These are phyloP conservation scores for Odontophorus gujanensis DNA, from an alignment of 2,113 vertebrate genomes.

Conservation along the genomic window DNA sequence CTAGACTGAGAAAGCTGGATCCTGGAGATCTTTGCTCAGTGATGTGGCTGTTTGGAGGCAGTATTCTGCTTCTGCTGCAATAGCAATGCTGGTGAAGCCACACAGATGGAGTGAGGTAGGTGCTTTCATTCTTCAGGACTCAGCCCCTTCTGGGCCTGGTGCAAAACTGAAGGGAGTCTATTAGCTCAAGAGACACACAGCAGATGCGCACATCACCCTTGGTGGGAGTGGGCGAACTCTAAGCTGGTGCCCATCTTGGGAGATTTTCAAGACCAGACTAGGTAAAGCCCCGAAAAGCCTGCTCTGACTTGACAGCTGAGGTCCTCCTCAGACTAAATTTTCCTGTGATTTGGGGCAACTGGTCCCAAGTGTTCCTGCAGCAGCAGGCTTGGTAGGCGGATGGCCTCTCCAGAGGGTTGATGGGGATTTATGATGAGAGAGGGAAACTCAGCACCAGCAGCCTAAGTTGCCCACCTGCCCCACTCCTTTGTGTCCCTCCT, in stretches of 20 bases:
- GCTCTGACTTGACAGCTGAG: not conserved
- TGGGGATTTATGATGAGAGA: rapidly evolving
- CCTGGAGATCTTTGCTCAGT: not conserved
- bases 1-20: not conserved
- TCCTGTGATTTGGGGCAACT: not conserved
- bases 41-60: not conserved
- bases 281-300: not conserved
- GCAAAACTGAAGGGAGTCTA: rapidly evolving
- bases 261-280: not conserved
- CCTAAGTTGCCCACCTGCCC: not conserved
- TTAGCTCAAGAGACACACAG: not conserved
- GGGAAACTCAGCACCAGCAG: not conserved
- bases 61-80: not conserved
- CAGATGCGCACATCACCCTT: rapidly evolving
- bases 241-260: not conserved
- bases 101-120: constrained; percentile 13
- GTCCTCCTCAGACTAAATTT: not conserved
- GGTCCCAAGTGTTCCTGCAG: not conserved
- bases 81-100: not conserved
- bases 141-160: not conserved
- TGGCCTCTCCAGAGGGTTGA: no score
- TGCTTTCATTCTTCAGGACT: not conserved
- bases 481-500: rapidly evolving
- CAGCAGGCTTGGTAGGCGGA: rapidly evolving
- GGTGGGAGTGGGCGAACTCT: rapidly evolving